Conservation (phyloP, 2,113 vertebrate genomes). For the Morone chrysops region DNA sequence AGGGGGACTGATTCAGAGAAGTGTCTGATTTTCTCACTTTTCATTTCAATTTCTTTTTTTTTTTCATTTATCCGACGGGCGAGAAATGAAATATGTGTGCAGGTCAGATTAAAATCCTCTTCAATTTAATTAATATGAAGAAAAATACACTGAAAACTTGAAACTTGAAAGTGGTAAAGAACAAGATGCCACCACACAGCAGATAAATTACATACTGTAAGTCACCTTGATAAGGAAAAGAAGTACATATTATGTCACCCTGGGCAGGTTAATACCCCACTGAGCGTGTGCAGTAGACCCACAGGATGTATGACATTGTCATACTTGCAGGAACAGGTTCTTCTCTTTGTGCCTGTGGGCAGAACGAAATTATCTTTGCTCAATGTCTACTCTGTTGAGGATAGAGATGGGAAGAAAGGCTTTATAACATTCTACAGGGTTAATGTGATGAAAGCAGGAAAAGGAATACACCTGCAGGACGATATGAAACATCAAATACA, state of each 20-base stretch:
- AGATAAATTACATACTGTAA: background rate
- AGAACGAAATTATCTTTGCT: background rate
- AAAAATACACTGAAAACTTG: background rate
- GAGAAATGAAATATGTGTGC: background rate
- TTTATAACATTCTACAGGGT: background rate
- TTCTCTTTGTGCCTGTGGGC: background rate
- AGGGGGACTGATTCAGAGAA: background rate
- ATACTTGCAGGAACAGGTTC: constrained; percentile 15
- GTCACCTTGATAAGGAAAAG: constrained; percentile 23
- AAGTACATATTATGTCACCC: background rate
- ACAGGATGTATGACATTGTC: background rate
- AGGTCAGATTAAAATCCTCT: background rate
- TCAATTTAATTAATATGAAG: constrained; percentile 16
- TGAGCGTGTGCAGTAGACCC: constrained; percentile 9
- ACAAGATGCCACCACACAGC: background rate
- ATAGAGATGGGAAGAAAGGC: background rate
- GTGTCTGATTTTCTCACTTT: constrained; percentile 8
- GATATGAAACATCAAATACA: background rate
- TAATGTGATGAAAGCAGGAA: background rate
- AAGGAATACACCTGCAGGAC: background rate
- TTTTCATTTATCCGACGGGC: background rate
- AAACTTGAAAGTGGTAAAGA: background rate
- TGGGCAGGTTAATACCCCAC: background rate
- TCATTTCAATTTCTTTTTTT: background rate
- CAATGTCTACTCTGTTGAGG: background rate